These are phyloP conservation scores for Meriones psammophilus DNA, from an alignment of 2,797 vertebrate genomes.

Conservation along the genomic window DNA sequence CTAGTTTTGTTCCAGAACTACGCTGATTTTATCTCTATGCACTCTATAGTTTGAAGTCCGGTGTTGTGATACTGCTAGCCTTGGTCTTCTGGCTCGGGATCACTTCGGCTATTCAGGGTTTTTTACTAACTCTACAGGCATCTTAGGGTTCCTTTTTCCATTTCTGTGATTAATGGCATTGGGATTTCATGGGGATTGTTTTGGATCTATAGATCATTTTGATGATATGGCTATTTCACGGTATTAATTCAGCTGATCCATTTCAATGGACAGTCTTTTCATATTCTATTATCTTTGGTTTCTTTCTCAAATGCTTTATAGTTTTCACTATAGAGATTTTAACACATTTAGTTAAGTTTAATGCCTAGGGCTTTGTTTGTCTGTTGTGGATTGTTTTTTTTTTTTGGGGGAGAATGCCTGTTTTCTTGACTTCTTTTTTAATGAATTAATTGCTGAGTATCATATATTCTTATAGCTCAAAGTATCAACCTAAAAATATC, in stretches of 20 bases:
- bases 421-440: not conserved
- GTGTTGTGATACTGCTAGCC: not conserved
- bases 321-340: not conserved
- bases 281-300: not conserved
- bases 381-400: not conserved
- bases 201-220: not conserved
- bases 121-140: not conserved
- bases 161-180: not conserved
- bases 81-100: not conserved
- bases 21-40: not conserved
- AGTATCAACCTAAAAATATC: slow-evolving; percentile 25
- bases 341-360: not conserved
- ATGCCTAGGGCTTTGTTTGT: not conserved
- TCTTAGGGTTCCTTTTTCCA: not conserved
- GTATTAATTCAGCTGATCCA: not conserved
- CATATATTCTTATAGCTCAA: not conserved
- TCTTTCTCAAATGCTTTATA: not conserved
- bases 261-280: not conserved
- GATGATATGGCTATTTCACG: not conserved
- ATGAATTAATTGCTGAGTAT: not conserved
- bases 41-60: not conserved
- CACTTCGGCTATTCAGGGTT: not conserved
- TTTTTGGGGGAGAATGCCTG: not conserved
- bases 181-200: not conserved
- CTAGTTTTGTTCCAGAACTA: not conserved